phyloP scores from a whole-genome alignment of 2,797 vertebrate species.

The Nyctalus aviator region DNA sequence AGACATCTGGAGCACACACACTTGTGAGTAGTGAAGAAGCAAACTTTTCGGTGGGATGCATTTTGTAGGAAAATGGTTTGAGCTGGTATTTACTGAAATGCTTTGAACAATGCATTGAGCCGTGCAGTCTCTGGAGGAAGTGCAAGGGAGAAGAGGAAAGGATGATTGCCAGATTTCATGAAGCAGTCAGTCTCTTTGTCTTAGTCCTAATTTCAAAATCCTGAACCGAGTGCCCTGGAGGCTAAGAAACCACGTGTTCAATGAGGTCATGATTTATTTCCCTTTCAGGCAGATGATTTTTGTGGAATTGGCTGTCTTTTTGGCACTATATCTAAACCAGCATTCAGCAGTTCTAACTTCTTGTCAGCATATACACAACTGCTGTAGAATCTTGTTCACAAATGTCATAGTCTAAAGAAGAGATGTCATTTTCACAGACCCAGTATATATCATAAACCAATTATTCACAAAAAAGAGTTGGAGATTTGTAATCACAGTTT shows the following conservation, averaged over 20 bases:
- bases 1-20: conserved; percentile 86
- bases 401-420: background rate
- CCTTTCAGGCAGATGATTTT: conserved; percentile 40
- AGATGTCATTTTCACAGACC: background rate
- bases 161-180: background rate
- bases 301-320: background rate
- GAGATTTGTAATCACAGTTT: conserved; percentile 41
- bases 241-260: conserved; percentile 33
- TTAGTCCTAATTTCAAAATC: conserved; percentile 60
- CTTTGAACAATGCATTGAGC: conserved; percentile 75
- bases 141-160: conserved; percentile 43
- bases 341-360: conserved; percentile 18
- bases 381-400: background rate
- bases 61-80: conserved; percentile 65
- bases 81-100: conserved; percentile 53
- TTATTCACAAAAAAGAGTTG: conserved; percentile 2
- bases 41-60: conserved; percentile 75
- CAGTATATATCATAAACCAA: background rate
- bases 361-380: background rate
- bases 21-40: conserved; percentile 78
- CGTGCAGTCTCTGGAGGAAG: conserved; percentile 61
- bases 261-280: conserved; percentile 47
- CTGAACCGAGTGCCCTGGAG: background rate
- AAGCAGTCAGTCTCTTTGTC: background rate
- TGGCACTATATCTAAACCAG: background rate